These are phyloP conservation scores for Drosophila parthenogenetica DNA, from an alignment of 2,888 invertebrate species.

Conservation along the genomic window DNA sequence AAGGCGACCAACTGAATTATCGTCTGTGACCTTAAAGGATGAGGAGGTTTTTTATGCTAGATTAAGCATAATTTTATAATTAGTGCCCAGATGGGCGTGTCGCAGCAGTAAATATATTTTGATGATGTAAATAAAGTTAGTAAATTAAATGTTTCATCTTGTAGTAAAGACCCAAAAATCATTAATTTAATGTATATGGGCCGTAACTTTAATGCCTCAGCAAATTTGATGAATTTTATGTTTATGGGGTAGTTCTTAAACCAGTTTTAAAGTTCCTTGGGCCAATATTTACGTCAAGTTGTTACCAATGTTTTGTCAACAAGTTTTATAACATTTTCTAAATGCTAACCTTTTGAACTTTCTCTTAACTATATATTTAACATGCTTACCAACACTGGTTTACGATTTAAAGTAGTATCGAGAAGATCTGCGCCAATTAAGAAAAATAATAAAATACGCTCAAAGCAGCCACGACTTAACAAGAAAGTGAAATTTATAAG, in stretches of 20 bases:
- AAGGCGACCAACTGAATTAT: slow-evolving; percentile 62
- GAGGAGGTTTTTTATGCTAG: slow-evolving; percentile 55
- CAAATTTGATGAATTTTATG: slow-evolving; percentile 5
- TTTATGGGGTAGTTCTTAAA: slow-evolving; percentile 7
- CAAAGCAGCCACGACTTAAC: slow-evolving; percentile 89
- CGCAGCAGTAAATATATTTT: background rate
- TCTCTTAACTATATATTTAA: slow-evolving; percentile 21
- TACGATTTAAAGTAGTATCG: slow-evolving; percentile 71
- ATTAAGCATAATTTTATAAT: slow-evolving; percentile 76
- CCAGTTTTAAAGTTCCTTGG: background rate
- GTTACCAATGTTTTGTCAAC: slow-evolving; percentile 53
- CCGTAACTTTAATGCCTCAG: slow-evolving; percentile 20
- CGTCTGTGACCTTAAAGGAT: slow-evolving; percentile 52
- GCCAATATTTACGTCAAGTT: slow-evolving; percentile 35
- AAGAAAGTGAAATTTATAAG: slow-evolving; percentile 96
- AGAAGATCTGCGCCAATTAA: slow-evolving; percentile 89
- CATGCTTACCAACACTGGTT: slow-evolving; percentile 46
- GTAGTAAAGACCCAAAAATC: slow-evolving; percentile 1
- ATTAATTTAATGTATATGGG: slow-evolving; percentile 28
- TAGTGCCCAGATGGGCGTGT: slow-evolving; percentile 46
- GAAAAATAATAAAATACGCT: slow-evolving; percentile 92
- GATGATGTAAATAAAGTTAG: slow-evolving; percentile 27
- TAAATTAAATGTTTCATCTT: slow-evolving; percentile 20
- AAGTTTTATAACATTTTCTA: background rate
- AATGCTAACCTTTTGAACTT: slow-evolving; percentile 30